Evolutionary conservation across 1,140 invertebrate genomes (phyloP), one percentile per base, ranked within the genome.

Genomic region (Triops cancriformis): DNA sequence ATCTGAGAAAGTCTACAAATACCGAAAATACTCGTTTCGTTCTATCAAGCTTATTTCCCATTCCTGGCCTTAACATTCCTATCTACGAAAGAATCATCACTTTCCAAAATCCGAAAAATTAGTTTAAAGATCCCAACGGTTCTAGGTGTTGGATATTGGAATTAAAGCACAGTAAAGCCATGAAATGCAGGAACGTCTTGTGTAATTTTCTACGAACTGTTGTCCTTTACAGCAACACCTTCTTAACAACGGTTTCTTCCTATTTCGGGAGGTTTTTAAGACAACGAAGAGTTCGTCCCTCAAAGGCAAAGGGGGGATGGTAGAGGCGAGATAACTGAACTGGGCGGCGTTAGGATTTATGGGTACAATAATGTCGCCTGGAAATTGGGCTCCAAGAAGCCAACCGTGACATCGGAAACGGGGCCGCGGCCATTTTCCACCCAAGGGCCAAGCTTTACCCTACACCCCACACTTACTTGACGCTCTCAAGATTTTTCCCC

Each of bases 291-390:
- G 18, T 11, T 12, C 11, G 43, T 45, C 18, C 1, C 18, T 45
- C 18, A 11, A 23, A 23, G 51, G 14, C 10, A 64, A 23, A 64
- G 51, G 51, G 51, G 2, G 51, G 51, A 64, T 64, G 51, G 51
- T 12, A 64, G 51, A 64, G 51, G 51, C 14, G 51, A 64, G 51
- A 64, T n/a, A 64, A 64, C 51, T 64, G 51, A 64, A 64, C 51
- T 64, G 51, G 51, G 51, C 51, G 51, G 51, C 18, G 51, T 14
- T 64, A 64, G 51, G 51, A 64, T 64, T 64, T 64, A 64, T 64
- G 51, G 51, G 51, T 64, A 64, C 51, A 64, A 64, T 64, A 64
- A 64, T 64, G 51, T 64, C 51, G 51, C 51, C 51, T 64, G 51
- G 51, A 64, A 64, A 64, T 64, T 64, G 51, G 51, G 51, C 51